Base-by-base conservation (phyloP, 2,113 vertebrate species). In the Pomatorhinus ruficollis region DNA sequence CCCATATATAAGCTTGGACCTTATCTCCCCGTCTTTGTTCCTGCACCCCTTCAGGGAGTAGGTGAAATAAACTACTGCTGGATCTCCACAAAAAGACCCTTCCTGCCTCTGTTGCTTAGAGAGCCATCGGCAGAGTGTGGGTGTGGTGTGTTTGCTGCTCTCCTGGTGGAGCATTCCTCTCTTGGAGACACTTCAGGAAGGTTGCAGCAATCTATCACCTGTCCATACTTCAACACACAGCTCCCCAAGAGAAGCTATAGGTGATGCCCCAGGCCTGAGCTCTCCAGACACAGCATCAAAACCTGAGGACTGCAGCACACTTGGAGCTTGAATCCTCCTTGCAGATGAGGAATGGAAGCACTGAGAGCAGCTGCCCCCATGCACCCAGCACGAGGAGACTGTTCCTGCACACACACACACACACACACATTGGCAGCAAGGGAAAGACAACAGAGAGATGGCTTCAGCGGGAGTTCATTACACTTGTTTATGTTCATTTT, bases 401-500 rank as follows among this genome's bases (percentile, higher is more conserved):
- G 87, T 21, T 72, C 2, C 22, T 47, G 6, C 49, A 45, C 5
- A 21, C 47, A 24, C 45, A 82, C 76, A 49, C 44, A 33, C 31
- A 39, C 59, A 37, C 22, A 23, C 59, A 37, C 22, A 11, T 37
- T 60, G 28, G 33, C 68, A 82, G 72, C 37, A 47, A 63, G 18
- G 53, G 75, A 85, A 72, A 93, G 70, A 68, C 88, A 95, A 72
- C 79, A 87, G 79, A 57, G 31, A 65, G 95, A 89, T 45, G n/a
- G 40, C 52, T 95, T 88, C 39, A 39, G 94, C 12, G n/a, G 59
- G 87, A 90, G 91, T 96, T 97, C 95, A 93, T 89, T 96, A 91
- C 61, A 13, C 24, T 54, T 95, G 93, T 95, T 96, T 97, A 83
- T 97, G 96, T 95, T 97, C 70, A 89, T 63, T 93, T 87, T 88